These are phyloP conservation scores for Borostomias antarcticus DNA, from an alignment of 2,797 vertebrate species.

Conservation along the genomic window DNA sequence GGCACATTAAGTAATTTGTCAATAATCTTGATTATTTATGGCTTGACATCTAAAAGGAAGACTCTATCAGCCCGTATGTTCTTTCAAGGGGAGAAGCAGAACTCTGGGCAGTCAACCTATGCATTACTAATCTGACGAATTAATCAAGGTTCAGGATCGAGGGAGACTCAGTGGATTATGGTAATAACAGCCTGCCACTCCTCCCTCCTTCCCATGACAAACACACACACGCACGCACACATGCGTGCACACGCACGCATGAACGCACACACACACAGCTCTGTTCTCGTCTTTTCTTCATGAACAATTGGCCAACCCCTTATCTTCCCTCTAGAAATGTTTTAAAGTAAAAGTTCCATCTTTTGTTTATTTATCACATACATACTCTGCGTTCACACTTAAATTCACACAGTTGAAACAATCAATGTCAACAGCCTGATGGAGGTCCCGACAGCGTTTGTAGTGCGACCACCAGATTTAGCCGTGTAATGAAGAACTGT, in stretches of 20 bases:
- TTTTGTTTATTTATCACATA: too few relatives aligned
- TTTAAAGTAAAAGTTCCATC: neutral
- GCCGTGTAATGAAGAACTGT: neutral
- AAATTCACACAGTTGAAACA: neutral
- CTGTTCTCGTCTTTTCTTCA: neutral
- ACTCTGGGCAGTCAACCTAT: neutral
- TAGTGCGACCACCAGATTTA: neutral
- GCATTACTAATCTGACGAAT: slow-evolving; percentile 9
- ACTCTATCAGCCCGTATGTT: neutral
- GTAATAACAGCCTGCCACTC: neutral
- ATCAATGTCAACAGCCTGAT: neutral
- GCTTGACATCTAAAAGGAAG: slow-evolving; percentile 4
- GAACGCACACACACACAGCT: neutral
- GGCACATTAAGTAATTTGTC: neutral
- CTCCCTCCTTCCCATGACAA: neutral
- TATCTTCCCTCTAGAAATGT: neutral
- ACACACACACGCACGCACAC: neutral
- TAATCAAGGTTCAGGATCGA: slow-evolving; percentile 13
- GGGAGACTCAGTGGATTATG: neutral
- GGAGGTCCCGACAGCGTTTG: neutral
- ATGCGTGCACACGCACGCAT: neutral
- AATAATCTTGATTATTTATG: slow-evolving; percentile 11
- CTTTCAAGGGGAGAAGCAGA: neutral
- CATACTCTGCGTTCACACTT: too few relatives aligned
- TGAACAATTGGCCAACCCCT: neutral